Evolutionary conservation across 2,113 vertebrate genomes (phyloP).

Genomic region (Plecotus auritus): DNA sequence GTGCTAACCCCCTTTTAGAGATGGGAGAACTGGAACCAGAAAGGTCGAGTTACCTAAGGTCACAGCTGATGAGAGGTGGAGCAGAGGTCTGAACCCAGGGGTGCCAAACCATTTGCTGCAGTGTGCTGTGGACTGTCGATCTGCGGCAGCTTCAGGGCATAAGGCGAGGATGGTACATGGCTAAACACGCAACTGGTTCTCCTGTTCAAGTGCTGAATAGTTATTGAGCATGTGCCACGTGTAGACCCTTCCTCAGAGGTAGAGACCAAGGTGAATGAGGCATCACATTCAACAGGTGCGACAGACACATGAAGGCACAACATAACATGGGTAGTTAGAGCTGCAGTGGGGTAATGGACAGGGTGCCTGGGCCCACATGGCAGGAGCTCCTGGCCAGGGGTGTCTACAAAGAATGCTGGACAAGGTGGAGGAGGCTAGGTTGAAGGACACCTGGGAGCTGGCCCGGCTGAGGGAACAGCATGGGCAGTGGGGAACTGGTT

Average conservation of each 20-base stretch:
- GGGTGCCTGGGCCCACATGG: not conserved
- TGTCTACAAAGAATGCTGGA: not conserved
- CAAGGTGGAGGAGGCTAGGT: not conserved
- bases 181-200: fast-evolving
- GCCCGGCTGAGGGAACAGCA: not conserved
- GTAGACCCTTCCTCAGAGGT: not conserved
- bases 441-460: not conserved
- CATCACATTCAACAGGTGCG: fast-evolving
- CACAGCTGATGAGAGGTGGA: not conserved
- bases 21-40: not conserved
- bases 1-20: not conserved
- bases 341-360: fast-evolving
- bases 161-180: fast-evolving
- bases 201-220: not conserved
- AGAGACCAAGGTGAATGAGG: not conserved
- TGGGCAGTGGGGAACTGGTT: fast-evolving
- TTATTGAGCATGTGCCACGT: not conserved
- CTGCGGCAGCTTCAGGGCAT: fast-evolving
- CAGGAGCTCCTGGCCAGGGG: not conserved
- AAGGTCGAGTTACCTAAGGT: not conserved
- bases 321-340: fast-evolving
- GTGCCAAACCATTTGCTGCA: not conserved
- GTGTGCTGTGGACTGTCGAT: fast-evolving
- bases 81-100: not conserved
- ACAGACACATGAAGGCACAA: fast-evolving